Percentiles rank a stretch among this genome's conserved stretches.
Evolutionary conservation across 2,888 invertebrate species (phyloP).

Genomic region (Drosophila buzzatii): DNA sequence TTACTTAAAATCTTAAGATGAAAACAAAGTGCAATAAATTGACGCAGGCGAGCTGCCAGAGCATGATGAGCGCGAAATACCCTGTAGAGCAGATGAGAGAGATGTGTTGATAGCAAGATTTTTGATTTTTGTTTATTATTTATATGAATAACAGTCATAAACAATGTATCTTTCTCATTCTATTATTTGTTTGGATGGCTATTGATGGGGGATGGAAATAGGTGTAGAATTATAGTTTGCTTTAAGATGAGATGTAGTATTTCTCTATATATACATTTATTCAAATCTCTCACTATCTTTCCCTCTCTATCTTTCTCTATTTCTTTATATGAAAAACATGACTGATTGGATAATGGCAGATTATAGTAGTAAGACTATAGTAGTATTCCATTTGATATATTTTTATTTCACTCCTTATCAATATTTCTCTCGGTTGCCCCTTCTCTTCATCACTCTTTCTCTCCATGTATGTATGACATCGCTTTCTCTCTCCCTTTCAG

Average conservation of each 20-base stretch:
- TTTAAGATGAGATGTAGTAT: too few relatives aligned
- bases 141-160: background rate
- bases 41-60: background rate
- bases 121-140: too few relatives aligned
- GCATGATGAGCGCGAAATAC: background rate
- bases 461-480: too few relatives aligned
- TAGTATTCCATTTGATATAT: too few relatives aligned
- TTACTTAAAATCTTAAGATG: conserved; percentile 33
- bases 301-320: background rate
- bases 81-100: background rate
- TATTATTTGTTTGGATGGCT: background rate
- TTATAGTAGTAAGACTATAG: too few relatives aligned
- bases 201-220: too few relatives aligned
- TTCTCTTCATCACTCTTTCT: background rate
- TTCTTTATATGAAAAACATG: too few relatives aligned
- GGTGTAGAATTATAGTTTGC: background rate
- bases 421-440: too few relatives aligned
- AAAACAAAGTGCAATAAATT: conserved; percentile 1
- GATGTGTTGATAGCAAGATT: background rate
- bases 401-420: too few relatives aligned
- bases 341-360: too few relatives aligned
- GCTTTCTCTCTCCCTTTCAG: too few relatives aligned
- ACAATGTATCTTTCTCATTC: background rate
- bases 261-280: too few relatives aligned
- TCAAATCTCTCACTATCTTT: background rate